Conservation (phyloP, 2,888 invertebrate genomes). For the Piscicola geometra region DNA sequence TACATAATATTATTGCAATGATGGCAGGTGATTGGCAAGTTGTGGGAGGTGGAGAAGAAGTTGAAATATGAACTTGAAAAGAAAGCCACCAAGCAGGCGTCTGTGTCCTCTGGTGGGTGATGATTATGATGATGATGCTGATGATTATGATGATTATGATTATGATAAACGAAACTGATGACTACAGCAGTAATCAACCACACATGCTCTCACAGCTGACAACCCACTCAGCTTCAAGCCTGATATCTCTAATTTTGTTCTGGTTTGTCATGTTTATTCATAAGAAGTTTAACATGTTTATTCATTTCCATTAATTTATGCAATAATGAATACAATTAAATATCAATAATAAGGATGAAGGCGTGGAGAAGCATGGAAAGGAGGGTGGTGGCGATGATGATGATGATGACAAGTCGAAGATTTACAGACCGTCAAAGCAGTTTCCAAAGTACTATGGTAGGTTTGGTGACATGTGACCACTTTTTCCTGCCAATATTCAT, state of each 20-base stretch:
- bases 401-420: neutral
- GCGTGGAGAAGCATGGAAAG: neutral
- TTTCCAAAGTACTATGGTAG: neutral
- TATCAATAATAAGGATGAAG: neutral
- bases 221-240: neutral
- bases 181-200: too few species aligned
- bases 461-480: too few species aligned
- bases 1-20: too few species aligned
- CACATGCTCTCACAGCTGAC: neutral
- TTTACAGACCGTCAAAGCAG: neutral
- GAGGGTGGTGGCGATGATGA: neutral
- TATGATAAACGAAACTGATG: too few species aligned
- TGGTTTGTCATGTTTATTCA: neutral
- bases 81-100: neutral
- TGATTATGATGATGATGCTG: neutral
- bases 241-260: neutral
- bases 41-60: slow-evolving; percentile 11
- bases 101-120: neutral
- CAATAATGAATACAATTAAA: neutral
- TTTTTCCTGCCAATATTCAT: neutral
- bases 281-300: neutral
- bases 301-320: neutral
- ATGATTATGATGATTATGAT: neutral
- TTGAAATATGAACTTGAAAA: neutral
- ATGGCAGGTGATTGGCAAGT: slow-evolving; percentile 1